phyloP scores from a whole-genome alignment of 1,140 invertebrate genomes.

The Drosophila sp. region DNA sequence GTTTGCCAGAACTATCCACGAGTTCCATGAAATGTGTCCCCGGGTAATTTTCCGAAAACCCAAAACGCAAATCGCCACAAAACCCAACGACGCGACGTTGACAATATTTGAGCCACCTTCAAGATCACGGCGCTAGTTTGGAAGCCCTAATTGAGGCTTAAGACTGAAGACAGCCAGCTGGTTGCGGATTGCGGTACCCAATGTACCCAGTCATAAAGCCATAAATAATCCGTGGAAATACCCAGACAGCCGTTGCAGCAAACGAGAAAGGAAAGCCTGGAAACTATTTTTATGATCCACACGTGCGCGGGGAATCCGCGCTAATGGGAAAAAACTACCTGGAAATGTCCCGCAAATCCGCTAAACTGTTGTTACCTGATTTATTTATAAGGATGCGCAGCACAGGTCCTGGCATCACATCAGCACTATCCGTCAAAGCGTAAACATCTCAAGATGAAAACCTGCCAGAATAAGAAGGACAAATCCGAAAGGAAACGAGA shows the following conservation, averaged over 20 bases:
- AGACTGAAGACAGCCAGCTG: conserved; percentile 10
- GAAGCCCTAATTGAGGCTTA: conserved; percentile 68
- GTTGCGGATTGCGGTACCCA: conserved; percentile 11
- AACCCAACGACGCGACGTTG: conserved; percentile 45
- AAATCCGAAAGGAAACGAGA: conserved; percentile 50
- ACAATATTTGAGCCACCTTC: conserved; percentile 13
- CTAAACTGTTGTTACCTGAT: conserved; percentile 3
- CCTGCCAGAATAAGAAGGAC: conserved; percentile 29
- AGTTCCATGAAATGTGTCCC: conserved; percentile 31
- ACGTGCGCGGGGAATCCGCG: conserved; percentile 35
- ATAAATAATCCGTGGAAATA: conserved; percentile 64
- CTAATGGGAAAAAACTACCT: conserved; percentile 60
- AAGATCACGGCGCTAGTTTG: conserved; percentile 64
- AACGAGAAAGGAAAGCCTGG: conserved; percentile 41
- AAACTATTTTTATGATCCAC: conserved; percentile 48
- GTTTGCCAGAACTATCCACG: conserved; percentile 7
- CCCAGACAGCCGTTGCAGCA: conserved; percentile 25
- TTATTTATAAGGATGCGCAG: conserved; percentile 44
- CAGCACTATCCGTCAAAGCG: not conserved
- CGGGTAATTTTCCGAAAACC: conserved; percentile 31
- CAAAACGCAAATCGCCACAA: conserved; percentile 26
- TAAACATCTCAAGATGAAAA: conserved; percentile 35
- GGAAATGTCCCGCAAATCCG: not conserved
- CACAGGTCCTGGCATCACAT: conserved; percentile 17
- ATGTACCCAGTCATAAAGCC: conserved; percentile 65